Evolutionary conservation across 2,113 vertebrate genomes (phyloP), one percentile per base, ranked within the genome.

Genomic region (Dissostichus mawsoni): DNA sequence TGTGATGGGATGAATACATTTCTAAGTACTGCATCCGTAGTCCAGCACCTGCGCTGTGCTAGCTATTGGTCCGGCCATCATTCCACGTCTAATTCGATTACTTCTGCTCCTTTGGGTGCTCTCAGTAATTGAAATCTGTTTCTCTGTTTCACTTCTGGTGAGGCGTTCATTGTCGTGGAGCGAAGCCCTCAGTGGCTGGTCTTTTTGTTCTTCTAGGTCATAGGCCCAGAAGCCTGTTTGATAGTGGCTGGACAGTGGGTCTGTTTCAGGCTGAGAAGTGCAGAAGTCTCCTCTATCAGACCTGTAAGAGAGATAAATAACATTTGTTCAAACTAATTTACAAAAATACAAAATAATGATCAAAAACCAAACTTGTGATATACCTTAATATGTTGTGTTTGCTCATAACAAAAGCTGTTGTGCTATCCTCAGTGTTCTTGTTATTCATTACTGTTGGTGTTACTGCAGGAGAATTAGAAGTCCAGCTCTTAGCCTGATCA

Each of bases 11-110:
- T 64, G 3, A 51, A 29, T 16, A n/a, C 0, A 1, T 51, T 51
- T 70, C 62, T 13, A 65, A 56, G 41, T 70, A 17, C 17, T 47
- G 8, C 20, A 64, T 68, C 8, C 66, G 3, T 52, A 18, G 17
- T 44, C 36, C 20, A 71, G 16, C 86, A 96, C 95, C 96, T 97
- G 96, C 17, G 92, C 63, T 16, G 89, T 91, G 61, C 83, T 95
- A 48, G 94, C 80, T 1, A 91, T 75, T 4, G 97, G 96, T 61
- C 96, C 96, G 2, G 95, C 77, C 96, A 97, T 95, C 95, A 97
- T 94, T 78, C 95, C 96, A 77, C 93, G 95, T 82, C 93, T 91
- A 0, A 94, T 84, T 51, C 96, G 95, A 83, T 95, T 93, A 33
- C 88, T 82, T 90, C 91, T 96, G n/a, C 82, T 83, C 67, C 71